Conservation (phyloP, 2,113 vertebrate species). For the Elaphurus davidianus region DNA sequence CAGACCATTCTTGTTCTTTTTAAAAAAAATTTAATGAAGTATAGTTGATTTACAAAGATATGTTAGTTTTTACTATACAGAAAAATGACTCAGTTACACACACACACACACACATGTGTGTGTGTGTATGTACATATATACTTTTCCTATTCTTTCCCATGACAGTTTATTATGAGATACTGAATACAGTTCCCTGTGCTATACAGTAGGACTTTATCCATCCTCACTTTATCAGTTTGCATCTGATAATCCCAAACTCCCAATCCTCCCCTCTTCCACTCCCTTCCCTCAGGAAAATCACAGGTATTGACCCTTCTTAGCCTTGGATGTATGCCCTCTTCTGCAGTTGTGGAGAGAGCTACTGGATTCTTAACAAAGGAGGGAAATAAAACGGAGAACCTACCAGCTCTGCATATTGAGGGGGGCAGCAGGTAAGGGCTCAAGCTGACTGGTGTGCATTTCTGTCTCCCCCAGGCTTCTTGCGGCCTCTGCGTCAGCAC, state of each 20-base stretch:
- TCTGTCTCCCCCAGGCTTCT: accelerated
- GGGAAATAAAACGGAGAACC: background rate
- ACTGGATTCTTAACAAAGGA: background rate
- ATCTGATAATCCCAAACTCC: background rate
- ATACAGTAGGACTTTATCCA: background rate
- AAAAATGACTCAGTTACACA: background rate
- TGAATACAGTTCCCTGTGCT: background rate
- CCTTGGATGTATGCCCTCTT: background rate
- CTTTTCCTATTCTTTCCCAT: background rate
- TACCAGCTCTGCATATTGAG: background rate
- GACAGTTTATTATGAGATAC: background rate
- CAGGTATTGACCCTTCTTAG: background rate
- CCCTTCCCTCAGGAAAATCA: background rate
- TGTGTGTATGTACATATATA: background rate
- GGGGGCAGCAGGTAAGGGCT: background rate
- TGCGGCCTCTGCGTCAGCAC: background rate
- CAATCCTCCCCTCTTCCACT: background rate
- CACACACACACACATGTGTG: background rate
- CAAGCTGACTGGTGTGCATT: background rate
- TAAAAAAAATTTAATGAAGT: background rate
- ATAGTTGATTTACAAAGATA: background rate
- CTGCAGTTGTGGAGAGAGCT: accelerated
- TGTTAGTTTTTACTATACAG: background rate
- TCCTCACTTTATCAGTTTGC: background rate
- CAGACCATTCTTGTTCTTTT: background rate